These are phyloP conservation scores for Agelaius phoeniceus DNA, from an alignment of 2,113 vertebrate species.

Conservation along the genomic window DNA sequence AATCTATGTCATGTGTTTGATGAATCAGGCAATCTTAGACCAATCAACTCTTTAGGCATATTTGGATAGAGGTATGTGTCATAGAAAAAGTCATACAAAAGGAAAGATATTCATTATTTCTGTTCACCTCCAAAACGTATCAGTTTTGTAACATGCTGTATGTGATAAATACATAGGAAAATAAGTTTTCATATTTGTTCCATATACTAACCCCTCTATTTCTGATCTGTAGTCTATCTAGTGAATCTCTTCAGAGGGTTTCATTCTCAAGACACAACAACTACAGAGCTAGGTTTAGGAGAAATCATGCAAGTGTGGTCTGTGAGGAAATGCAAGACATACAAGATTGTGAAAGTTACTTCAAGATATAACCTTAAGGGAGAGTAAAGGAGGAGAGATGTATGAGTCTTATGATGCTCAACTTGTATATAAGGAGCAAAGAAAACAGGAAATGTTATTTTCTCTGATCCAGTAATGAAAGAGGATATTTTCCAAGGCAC, in stretches of 20 bases:
- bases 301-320: background rate
- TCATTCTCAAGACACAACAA: background rate
- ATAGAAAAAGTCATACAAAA: background rate
- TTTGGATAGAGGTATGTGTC: background rate
- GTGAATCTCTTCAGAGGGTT: background rate
- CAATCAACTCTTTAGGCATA: background rate
- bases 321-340: background rate
- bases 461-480: background rate
- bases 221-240: background rate
- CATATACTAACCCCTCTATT: background rate
- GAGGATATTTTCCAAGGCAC: background rate
- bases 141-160: background rate
- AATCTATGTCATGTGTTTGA: background rate
- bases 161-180: background rate
- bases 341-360: background rate
- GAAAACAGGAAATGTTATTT: background rate
- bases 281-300: background rate
- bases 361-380: background rate
- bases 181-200: background rate
- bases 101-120: background rate
- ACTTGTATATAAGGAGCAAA: background rate
- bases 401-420: background rate
- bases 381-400: background rate
- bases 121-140: background rate
- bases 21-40: background rate